Conservation (phyloP, 2,797 vertebrate genomes). For the Pagetopsis macropterus region DNA sequence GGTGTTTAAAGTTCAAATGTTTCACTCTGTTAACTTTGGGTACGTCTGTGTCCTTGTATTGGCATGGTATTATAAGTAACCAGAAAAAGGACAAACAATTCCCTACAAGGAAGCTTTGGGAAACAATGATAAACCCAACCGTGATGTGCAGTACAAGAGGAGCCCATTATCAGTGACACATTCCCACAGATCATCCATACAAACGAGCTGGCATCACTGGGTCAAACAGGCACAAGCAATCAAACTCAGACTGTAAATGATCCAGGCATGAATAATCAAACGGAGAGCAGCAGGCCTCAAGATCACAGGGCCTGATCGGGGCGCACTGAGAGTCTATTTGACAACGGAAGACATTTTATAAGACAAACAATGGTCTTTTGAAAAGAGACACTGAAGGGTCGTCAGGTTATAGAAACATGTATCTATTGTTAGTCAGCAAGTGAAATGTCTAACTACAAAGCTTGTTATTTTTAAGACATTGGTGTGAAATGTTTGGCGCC, state of each 20-base stretch:
- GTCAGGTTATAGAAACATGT: too few relatives aligned
- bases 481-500: not conserved
- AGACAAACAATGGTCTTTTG: not conserved
- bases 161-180: constrained; percentile 2
- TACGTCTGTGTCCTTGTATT: not conserved
- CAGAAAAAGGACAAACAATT: not conserved
- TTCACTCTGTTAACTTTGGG: not conserved
- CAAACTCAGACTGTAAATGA: constrained; percentile 24
- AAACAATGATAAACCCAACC: not conserved
- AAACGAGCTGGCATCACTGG: constrained; percentile 33
- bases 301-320: constrained; percentile 29
- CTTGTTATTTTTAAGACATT: not conserved
- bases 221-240: constrained; percentile 38
- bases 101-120: too few relatives aligned
- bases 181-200: not conserved
- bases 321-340: not conserved
- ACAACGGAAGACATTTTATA: not conserved
- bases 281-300: constrained; percentile 15
- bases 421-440: not conserved
- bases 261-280: constrained; percentile 34
- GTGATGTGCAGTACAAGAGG: not conserved
- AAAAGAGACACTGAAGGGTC: not conserved
- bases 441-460: not conserved
- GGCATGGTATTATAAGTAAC: not conserved
- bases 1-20: not conserved